Evolutionary conservation across 1,140 invertebrate species (phyloP).

Genomic region (Paracyclopina nana): DNA sequence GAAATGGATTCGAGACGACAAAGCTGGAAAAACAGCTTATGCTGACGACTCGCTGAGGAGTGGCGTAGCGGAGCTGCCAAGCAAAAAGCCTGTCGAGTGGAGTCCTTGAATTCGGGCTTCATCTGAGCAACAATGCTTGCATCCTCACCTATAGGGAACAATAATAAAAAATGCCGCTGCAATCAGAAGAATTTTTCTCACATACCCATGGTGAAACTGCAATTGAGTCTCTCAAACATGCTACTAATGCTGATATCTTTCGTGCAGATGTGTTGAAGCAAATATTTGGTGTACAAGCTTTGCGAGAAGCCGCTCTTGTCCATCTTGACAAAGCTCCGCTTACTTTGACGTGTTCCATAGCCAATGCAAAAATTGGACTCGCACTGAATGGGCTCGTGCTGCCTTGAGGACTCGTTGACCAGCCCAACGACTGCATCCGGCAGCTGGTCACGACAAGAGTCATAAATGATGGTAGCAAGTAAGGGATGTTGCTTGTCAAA

Average conservation of each 20-base stretch:
- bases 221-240: background rate
- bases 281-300: conserved; percentile 14
- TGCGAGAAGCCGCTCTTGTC: background rate
- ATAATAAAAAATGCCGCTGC: no score
- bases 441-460: conserved; percentile 13
- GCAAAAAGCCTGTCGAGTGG: conserved; percentile 2
- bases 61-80: background rate
- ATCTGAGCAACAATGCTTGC: background rate
- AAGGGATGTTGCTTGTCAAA: background rate
- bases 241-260: background rate
- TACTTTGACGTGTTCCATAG: conserved; percentile 7
- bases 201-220: conserved; percentile 1
- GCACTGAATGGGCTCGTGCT: conserved; percentile 4
- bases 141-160: no score
- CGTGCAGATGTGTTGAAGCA: conserved; percentile 1
- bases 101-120: conserved; percentile 6
- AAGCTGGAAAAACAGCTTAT: conserved; percentile 3
- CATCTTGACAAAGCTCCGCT: conserved; percentile 3
- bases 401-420: background rate
- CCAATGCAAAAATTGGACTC: conserved; percentile 8
- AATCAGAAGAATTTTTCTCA: no score
- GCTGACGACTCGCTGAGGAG: background rate
- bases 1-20: conserved; percentile 9
- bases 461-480: conserved; percentile 11
- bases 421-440: background rate